Conservation (phyloP, 2,113 vertebrate genomes). For the Geococcyx californianus region DNA sequence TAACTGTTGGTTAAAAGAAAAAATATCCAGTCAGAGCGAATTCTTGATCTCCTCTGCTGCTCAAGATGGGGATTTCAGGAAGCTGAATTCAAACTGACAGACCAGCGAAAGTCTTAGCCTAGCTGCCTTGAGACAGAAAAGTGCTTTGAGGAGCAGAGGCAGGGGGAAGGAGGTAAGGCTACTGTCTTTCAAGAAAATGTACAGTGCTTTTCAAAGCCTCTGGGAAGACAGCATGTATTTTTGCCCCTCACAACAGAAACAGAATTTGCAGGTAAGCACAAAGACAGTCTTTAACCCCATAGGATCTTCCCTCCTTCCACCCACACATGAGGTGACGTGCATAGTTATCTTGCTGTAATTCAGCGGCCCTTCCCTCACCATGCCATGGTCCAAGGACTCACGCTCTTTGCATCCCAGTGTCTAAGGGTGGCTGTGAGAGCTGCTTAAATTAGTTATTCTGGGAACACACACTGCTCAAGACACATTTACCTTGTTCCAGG, state of each 20-base stretch:
- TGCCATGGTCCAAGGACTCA: background rate
- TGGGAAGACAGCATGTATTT: background rate
- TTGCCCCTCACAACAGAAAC: background rate
- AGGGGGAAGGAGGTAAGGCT: background rate
- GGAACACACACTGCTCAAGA: background rate
- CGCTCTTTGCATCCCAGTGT: background rate
- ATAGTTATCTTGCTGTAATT: background rate
- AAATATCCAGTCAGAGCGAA: background rate
- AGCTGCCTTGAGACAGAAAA: background rate
- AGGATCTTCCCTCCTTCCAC: background rate
- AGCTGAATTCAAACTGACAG: background rate
- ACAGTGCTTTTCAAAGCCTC: background rate
- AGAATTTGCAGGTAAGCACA: background rate
- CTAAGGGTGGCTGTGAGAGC: background rate
- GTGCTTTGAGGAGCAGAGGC: background rate
- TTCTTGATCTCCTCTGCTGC: background rate
- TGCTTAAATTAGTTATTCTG: background rate
- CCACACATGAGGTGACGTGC: background rate
- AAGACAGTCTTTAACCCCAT: background rate
- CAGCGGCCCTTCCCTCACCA: background rate
- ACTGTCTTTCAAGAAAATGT: background rate
- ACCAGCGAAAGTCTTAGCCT: background rate
- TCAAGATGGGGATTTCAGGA: background rate
- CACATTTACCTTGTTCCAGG: background rate
- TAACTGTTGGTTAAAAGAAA: background rate